These are phyloP conservation scores for Eulithis prunata DNA, from an alignment of 2,888 invertebrate species.

Conservation along the genomic window DNA sequence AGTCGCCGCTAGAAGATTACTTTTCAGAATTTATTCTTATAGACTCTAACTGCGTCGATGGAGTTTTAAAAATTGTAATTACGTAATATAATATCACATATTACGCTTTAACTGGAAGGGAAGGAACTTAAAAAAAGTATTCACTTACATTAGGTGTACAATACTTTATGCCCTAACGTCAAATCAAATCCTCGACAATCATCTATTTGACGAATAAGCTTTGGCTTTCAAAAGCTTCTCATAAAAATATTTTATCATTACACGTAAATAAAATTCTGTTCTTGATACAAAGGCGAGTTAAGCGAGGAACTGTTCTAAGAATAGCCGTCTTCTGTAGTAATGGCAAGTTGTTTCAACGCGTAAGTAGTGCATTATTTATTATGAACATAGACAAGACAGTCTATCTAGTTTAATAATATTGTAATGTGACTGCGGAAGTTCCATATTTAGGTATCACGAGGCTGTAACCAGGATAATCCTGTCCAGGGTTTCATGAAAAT, in stretches of 20 bases:
- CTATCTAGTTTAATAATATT: constrained; percentile 64
- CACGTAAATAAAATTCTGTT: constrained; percentile 15
- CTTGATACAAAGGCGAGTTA: constrained; percentile 7
- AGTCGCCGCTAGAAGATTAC: no score
- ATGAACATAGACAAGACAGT: constrained; percentile 25
- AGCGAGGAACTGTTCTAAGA: constrained; percentile 5
- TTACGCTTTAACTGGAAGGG: no score
- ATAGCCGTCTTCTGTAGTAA: constrained; percentile 6
- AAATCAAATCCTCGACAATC: background rate
- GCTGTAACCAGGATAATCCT: constrained; percentile 4
- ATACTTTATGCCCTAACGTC: background rate
- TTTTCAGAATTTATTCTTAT: no score
- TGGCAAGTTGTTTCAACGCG: constrained; percentile 15
- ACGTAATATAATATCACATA: no score
- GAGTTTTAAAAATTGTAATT: no score
- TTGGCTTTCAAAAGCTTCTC: background rate
- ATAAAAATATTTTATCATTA: constrained; percentile 6
- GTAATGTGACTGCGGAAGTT: constrained; percentile 63
- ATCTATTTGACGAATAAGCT: background rate
- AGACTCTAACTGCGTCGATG: no score
- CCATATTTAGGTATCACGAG: constrained; percentile 47
- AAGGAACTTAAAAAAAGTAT: no score
- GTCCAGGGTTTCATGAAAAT: background rate
- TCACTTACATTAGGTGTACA: no score
- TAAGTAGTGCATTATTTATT: constrained; percentile 13